A percentile compares a stretch with the other conserved stretches of the same genome.
phyloP scores from a whole-genome alignment of 1,140 invertebrate species.

The Scaptomyza pallida region DNA sequence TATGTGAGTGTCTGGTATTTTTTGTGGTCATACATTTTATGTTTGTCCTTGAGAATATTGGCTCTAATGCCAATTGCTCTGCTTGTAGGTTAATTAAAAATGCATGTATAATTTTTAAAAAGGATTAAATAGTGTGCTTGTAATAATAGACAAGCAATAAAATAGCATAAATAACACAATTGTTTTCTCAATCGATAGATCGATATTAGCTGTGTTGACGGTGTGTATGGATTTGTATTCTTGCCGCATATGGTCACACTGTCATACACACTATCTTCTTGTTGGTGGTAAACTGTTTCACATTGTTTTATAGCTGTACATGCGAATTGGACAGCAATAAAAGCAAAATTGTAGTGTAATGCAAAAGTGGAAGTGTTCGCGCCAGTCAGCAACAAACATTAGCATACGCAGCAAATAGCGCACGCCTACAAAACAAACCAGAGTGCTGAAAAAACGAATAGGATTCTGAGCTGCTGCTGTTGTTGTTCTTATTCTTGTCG shows the following conservation, averaged over 20 bases:
- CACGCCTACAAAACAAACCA: conserved; percentile 26
- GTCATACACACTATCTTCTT: conserved; percentile 38
- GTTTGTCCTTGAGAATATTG: conserved; percentile 13
- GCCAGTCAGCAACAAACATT: conserved; percentile 17
- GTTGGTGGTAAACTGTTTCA: conserved; percentile 48
- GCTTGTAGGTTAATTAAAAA: neutral
- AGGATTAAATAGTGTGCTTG: neutral
- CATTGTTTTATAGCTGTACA: conserved; percentile 62
- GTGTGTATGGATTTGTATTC: conserved; percentile 2
- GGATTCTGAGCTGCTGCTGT: conserved; percentile 35
- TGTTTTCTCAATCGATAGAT: neutral
- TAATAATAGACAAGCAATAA: neutral
- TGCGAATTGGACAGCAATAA: conserved; percentile 54
- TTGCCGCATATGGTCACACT: conserved; percentile 30
- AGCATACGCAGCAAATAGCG: conserved; percentile 8
- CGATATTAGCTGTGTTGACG: conserved; percentile 8
- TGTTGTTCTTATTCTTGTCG: conserved; percentile 34
- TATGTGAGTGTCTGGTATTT: conserved; percentile 32
- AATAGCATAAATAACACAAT: neutral
- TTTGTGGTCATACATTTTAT: conserved; percentile 6
- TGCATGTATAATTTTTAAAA: neutral
- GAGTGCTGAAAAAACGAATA: conserved; percentile 30
- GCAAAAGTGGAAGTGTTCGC: conserved; percentile 56
- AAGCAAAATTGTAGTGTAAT: conserved; percentile 41
- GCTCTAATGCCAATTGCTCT: neutral